Conservation (phyloP, 2,797 vertebrate genomes). For the Pangasius krempfi region DNA sequence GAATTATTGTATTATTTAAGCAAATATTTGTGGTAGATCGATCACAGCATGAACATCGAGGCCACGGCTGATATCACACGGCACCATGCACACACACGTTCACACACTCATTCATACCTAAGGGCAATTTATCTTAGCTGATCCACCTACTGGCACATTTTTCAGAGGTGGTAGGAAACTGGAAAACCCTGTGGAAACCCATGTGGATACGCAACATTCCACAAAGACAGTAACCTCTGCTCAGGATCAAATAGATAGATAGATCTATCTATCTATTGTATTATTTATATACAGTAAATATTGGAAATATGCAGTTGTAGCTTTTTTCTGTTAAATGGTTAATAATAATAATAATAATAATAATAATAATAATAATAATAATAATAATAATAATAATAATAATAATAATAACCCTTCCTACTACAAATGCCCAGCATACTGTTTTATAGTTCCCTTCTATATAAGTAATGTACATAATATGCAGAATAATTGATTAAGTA, state of each 20-base stretch:
- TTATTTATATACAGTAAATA: background rate
- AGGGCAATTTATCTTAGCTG: background rate
- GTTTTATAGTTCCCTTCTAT: background rate
- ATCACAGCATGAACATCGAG: background rate
- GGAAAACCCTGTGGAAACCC: background rate
- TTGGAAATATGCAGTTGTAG: background rate
- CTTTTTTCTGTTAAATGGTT: background rate
- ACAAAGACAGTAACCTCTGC: background rate
- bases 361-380: background rate
- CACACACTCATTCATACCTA: background rate
- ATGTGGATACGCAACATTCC: background rate
- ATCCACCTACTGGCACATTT: background rate
- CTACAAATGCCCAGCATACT: conserved; percentile 5
- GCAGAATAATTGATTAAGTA: background rate
- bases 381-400: background rate
- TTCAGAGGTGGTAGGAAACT: background rate
- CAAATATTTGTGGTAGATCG: background rate
- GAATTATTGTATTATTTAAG: background rate
- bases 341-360: background rate
- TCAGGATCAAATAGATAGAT: too few species aligned
- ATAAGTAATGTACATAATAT: background rate
- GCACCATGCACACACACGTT: background rate
- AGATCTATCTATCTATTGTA: too few species aligned
- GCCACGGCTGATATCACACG: background rate
- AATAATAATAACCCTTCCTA: background rate